Evolutionary conservation across 1,140 invertebrate species (phyloP).

Genomic region (Heliothis subflexa): DNA sequence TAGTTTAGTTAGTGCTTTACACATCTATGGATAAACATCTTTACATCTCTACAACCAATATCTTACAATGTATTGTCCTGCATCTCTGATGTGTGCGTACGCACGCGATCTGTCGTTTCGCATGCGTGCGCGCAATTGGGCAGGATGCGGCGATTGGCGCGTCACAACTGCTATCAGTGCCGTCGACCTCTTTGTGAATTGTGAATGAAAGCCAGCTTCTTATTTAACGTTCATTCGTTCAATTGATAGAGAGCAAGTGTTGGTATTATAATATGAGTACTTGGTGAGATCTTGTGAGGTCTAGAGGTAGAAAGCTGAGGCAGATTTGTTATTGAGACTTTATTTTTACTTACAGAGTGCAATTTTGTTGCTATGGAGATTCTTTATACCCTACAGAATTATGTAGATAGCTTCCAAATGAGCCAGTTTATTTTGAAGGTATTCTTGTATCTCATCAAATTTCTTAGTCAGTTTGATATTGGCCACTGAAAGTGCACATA

Average conservation of each 20-base stretch:
- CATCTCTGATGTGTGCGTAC: slow-evolving; percentile 1
- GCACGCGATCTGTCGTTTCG: slow-evolving; percentile 24
- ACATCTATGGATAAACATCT: no score
- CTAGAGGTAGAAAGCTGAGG: neutral
- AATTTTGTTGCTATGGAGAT: no score
- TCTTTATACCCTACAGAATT: no score
- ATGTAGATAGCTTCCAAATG: no score
- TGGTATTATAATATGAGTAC: neutral
- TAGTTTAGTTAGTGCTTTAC: no score
- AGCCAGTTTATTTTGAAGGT: no score
- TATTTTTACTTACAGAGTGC: no score
- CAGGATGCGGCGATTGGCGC: slow-evolving; percentile 66
- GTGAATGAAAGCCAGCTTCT: slow-evolving; percentile 53
- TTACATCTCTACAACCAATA: no score
- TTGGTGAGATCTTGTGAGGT: neutral
- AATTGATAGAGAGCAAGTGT: slow-evolving; percentile 43
- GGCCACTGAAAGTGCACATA: no score
- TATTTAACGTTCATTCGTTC: slow-evolving; percentile 33
- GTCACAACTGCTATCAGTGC: slow-evolving; percentile 58
- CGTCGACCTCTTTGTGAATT: slow-evolving; percentile 67
- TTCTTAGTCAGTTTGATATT: no score
- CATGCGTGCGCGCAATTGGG: slow-evolving; percentile 61
- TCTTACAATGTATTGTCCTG: neutral
- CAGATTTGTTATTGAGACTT: no score
- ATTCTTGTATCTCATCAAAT: no score